Evolutionary conservation across 2,113 vertebrate species (phyloP).

Genomic region (Scatophagus argus): DNA sequence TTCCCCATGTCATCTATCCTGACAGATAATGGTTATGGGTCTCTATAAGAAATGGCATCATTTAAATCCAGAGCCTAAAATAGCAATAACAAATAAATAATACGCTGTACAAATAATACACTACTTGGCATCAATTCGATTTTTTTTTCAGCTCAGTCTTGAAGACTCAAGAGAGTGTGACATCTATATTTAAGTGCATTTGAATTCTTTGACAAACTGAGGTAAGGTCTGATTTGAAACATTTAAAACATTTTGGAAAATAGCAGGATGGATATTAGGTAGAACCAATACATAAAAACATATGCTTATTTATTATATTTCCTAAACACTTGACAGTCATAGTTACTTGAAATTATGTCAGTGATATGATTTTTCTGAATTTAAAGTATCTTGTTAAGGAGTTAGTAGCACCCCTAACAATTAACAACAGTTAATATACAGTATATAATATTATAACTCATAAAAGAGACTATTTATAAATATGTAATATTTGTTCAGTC

Average conservation of each 20-base stretch:
- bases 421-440: background rate
- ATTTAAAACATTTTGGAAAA: background rate
- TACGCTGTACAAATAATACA: no score
- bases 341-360: background rate
- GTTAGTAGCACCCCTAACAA: background rate
- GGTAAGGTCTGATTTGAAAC: background rate
- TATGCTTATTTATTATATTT: background rate
- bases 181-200: background rate
- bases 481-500: background rate
- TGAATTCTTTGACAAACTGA: background rate
- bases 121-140: no score
- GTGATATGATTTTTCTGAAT: background rate
- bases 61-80: constrained; percentile 16
- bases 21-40: constrained; percentile 4
- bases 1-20: background rate
- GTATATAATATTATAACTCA: no score
- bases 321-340: background rate
- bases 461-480: no score
- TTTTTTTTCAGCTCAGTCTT: no score
- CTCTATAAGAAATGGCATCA: background rate
- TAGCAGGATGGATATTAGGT: background rate
- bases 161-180: background rate
- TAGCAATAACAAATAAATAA: no score
- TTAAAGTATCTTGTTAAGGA: no score
- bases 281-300: background rate